A percentile compares a stretch with the other conserved stretches of the same genome.
Conservation (phyloP, 2,113 vertebrate species). For the Cariama cristata region DNA sequence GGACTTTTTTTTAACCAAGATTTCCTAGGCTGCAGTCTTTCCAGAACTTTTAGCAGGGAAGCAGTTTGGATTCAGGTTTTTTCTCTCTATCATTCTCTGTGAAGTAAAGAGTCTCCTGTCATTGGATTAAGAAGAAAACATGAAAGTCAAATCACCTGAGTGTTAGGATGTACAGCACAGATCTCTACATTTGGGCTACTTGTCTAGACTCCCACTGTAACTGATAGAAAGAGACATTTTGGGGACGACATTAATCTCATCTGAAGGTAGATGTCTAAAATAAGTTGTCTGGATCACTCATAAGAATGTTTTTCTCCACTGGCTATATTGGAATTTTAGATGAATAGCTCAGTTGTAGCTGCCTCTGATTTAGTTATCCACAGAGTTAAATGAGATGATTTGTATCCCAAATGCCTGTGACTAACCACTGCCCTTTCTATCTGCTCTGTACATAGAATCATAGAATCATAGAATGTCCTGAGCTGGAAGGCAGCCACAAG, state of each 20-base stretch:
- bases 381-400: background rate
- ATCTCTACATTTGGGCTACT: background rate
- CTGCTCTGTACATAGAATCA: background rate
- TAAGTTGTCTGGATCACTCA: background rate
- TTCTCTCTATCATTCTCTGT: background rate
- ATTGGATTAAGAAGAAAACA: background rate
- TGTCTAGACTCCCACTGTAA: background rate
- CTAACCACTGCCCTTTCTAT: background rate
- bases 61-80: background rate
- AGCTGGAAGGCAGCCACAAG: too few relatives aligned
- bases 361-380: background rate
- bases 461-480: too few relatives aligned
- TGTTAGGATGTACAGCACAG: background rate
- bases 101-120: background rate
- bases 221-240: background rate
- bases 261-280: background rate
- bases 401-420: background rate
- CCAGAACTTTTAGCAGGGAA: background rate
- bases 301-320: background rate
- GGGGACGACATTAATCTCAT: background rate
- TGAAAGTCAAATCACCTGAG: background rate
- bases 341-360: background rate
- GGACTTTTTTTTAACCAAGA: background rate
- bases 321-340: background rate
- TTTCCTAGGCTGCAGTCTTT: background rate